A percentile compares a stretch with the other conserved stretches of the same genome.
These are phyloP conservation scores for Yponomeuta malinellus DNA, from an alignment of 2,888 invertebrate species.

Conservation along the genomic window DNA sequence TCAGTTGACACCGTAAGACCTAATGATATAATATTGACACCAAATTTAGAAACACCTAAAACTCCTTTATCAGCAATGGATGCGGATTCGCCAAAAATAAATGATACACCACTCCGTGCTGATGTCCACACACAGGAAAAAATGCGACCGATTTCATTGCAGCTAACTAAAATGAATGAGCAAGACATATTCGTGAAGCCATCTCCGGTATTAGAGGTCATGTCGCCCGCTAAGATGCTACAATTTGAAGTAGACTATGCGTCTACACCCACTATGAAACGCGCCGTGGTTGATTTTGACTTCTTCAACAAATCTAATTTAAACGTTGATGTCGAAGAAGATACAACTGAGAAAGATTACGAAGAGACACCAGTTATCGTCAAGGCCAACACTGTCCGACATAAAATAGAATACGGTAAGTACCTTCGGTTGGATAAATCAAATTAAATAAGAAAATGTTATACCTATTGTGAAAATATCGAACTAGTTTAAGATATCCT, in stretches of 20 bases:
- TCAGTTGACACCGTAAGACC: slow-evolving; percentile 36
- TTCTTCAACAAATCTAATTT: slow-evolving; percentile 58
- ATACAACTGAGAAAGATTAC: slow-evolving; percentile 27
- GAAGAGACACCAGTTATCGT: slow-evolving; percentile 58
- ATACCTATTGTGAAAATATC: too few species aligned
- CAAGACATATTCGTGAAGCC: slow-evolving; percentile 52
- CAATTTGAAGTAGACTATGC: slow-evolving; percentile 56
- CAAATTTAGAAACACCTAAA: slow-evolving; percentile 19
- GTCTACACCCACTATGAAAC: slow-evolving; percentile 63
- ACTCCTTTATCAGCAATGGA: slow-evolving; percentile 27
- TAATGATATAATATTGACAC: slow-evolving; percentile 1
- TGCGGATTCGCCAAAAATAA: not conserved
- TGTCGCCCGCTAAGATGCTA: slow-evolving; percentile 67
- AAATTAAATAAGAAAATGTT: not conserved
- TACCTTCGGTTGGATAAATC: not conserved
- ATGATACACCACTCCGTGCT: not conserved
- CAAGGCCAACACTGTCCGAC: slow-evolving; percentile 54
- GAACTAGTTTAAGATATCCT: too few species aligned
- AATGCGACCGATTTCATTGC: slow-evolving; percentile 21
- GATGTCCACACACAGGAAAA: not conserved
- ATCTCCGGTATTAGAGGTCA: slow-evolving; percentile 52
- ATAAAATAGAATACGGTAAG: slow-evolving; percentile 68
- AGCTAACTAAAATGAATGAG: not conserved
- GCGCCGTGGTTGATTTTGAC: slow-evolving; percentile 61
- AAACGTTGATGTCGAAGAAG: slow-evolving; percentile 23